phyloP scores from a whole-genome alignment of 2,113 vertebrate genomes.

The Numenius arquata region DNA sequence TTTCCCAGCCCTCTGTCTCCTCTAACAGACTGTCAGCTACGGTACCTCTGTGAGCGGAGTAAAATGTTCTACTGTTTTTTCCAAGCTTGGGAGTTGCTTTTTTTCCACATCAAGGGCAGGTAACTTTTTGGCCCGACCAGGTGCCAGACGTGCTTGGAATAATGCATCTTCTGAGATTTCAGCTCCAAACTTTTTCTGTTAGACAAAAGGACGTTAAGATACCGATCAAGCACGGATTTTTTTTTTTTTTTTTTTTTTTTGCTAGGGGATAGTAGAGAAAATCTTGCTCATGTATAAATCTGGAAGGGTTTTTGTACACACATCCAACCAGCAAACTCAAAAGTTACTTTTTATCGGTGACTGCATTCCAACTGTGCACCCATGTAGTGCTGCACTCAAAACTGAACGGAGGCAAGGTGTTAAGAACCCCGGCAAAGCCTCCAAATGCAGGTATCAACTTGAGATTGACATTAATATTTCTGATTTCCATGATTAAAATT shows the following conservation, averaged over 20 bases:
- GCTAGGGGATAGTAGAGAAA: background rate
- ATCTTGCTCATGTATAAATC: constrained; percentile 63
- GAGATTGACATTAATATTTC: background rate
- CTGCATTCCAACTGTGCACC: background rate
- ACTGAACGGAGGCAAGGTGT: background rate
- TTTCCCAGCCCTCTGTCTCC: background rate
- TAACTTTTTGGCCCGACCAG: background rate
- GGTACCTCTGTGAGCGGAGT: constrained; percentile 17
- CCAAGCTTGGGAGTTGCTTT: background rate
- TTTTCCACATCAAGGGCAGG: background rate
- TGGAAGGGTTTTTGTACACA: background rate
- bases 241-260: background rate
- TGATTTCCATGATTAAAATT: background rate
- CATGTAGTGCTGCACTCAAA: background rate
- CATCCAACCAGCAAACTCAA: background rate
- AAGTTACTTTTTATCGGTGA: background rate
- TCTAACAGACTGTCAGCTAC: background rate
- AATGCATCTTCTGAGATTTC: background rate
- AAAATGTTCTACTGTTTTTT: background rate
- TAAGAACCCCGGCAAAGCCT: background rate
- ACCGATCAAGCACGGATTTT: background rate
- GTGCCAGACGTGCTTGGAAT: background rate
- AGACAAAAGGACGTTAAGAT: background rate
- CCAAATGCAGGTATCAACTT: background rate
- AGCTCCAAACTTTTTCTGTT: background rate